Conservation (phyloP, 1,140 invertebrate genomes). For the Lepidotrigona ventralis region DNA sequence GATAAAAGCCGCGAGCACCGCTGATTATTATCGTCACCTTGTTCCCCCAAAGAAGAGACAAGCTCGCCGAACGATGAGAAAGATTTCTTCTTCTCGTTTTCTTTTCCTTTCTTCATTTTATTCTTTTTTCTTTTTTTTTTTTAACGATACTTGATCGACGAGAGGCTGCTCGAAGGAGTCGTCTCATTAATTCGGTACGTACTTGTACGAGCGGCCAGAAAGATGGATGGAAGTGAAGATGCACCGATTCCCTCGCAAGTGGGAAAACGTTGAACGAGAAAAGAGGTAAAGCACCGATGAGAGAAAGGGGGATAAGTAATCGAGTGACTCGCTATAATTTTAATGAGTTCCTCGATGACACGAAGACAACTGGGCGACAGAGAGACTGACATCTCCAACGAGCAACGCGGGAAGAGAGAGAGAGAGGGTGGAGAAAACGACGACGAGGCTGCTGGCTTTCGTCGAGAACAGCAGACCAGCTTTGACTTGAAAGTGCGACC, state of each 20-base stretch:
- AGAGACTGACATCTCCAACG: slow-evolving; percentile 8
- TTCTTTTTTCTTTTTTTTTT: slow-evolving; percentile 5
- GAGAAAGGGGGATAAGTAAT: slow-evolving; percentile 55
- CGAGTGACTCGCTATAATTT: slow-evolving; percentile 68
- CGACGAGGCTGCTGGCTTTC: slow-evolving; percentile 15
- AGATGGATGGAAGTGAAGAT: neutral
- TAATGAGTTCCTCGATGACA: slow-evolving; percentile 71
- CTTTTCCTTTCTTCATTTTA: slow-evolving; percentile 38
- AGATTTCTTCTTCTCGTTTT: neutral
- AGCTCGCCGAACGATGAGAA: neutral
- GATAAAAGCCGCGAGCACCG: neutral
- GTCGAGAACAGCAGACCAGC: slow-evolving; percentile 33
- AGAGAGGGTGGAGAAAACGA: neutral
- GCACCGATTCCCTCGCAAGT: neutral
- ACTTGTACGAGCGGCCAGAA: slow-evolving; percentile 38
- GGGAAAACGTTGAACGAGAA: neutral
- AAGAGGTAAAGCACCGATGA: neutral
- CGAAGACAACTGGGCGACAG: slow-evolving; percentile 52
- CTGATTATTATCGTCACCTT: slow-evolving; percentile 42
- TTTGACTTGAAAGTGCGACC: slow-evolving; percentile 63
- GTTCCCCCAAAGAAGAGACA: neutral
- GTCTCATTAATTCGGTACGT: slow-evolving; percentile 67
- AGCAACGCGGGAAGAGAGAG: neutral
- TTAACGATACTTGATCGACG: slow-evolving; percentile 59
- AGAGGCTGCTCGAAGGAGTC: slow-evolving; percentile 56